These are phyloP conservation scores for Whitmania pigra DNA, from an alignment of 1,140 invertebrate species.

Conservation along the genomic window DNA sequence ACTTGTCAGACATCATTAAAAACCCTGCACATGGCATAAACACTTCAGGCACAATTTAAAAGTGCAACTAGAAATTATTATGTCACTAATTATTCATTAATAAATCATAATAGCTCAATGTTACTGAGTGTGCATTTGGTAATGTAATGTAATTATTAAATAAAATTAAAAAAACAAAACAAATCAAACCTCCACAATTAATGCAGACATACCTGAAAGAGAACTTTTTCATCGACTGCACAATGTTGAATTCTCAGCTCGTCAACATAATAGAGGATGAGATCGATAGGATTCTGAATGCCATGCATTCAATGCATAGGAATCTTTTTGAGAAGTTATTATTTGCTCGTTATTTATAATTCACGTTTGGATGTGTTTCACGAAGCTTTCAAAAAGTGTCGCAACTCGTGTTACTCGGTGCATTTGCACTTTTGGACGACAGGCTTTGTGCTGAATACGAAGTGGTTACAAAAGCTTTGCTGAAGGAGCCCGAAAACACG, in stretches of 20 bases:
- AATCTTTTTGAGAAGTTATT: slow-evolving; percentile 1
- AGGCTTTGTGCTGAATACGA: slow-evolving; percentile 75
- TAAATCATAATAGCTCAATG: not conserved
- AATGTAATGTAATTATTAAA: no score
- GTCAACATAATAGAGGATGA: not conserved
- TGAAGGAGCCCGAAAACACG: slow-evolving; percentile 67
- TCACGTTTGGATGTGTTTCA: no score
- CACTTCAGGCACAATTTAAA: no score
- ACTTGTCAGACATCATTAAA: no score
- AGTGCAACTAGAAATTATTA: no score
- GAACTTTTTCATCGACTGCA: slow-evolving; percentile 9
- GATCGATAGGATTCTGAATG: slow-evolving; percentile 3
- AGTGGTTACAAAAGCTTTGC: slow-evolving; percentile 59
- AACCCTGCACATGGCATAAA: no score
- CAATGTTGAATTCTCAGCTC: not conserved
- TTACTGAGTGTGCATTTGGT: no score
- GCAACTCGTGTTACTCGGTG: no score
- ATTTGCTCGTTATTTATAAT: not conserved
- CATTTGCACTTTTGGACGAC: slow-evolving; percentile 30
- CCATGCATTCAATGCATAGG: slow-evolving; percentile 7
- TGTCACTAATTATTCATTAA: no score
- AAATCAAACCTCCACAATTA: no score
- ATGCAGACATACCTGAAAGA: slow-evolving; percentile 3
- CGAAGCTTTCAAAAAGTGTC: no score
- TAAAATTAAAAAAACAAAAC: no score